Percentiles rank a stretch among this genome's conserved stretches.
phyloP scores from a whole-genome alignment of 2,113 vertebrate genomes.

The Isichthys henryi region DNA sequence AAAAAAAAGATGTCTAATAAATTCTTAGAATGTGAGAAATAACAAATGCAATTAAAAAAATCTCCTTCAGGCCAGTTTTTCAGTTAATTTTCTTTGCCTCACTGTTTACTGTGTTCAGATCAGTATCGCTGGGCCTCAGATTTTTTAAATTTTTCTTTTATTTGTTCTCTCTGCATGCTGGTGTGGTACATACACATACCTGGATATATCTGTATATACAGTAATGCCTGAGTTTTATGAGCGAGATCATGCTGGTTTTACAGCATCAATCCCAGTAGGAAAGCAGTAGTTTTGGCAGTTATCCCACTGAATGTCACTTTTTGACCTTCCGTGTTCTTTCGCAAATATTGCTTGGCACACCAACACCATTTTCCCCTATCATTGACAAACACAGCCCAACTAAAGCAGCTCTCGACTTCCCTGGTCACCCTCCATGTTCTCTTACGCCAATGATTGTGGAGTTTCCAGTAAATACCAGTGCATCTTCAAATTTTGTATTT shows the following conservation, averaged over 20 bases:
- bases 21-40: background rate
- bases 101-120: background rate
- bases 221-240: background rate
- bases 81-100: background rate
- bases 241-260: constrained; percentile 4
- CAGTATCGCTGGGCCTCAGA: background rate
- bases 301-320: background rate
- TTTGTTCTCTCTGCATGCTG: background rate
- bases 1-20: background rate
- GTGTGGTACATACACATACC: background rate
- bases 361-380: background rate
- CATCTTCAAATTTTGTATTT: background rate
- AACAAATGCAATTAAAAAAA: background rate
- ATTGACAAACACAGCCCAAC: background rate
- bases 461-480: background rate
- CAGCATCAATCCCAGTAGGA: constrained; percentile 10
- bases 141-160: background rate
- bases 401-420: background rate
- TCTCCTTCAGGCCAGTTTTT: background rate
- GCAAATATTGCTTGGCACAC: background rate
- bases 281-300: background rate
- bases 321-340: constrained; percentile 14
- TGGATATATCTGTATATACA: background rate
- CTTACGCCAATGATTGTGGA: background rate
- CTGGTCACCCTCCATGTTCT: background rate